Evolutionary conservation across 2,888 invertebrate genomes (phyloP), one percentile per base, ranked within the genome.

Genomic region (Chydorus sphaericus): DNA sequence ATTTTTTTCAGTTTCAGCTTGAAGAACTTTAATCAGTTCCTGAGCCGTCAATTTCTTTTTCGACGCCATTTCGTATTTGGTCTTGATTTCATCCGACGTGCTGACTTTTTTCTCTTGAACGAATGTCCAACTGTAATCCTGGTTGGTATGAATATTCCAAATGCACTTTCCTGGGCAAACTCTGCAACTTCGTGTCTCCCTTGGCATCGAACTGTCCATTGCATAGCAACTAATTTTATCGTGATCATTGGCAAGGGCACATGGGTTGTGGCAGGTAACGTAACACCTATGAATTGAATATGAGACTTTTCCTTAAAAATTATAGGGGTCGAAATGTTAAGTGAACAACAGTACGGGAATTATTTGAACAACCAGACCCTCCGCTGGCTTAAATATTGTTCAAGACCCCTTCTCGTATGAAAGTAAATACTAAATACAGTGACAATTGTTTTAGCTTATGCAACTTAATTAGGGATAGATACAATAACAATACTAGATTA

Each of bases 221-320:
- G 62, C 61, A 36, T 23, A 5, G 54, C 65, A 65, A 2, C 16
- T 2, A 8, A 5, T 7, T 50, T 65, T 65, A 10, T 60, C 55
- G 2, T 48, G 53, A 54, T 64, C 61, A 29, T 63, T 54, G 8
- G 59, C 30, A 53, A 60, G 58, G 1, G 2, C 11, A 58, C 64
- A 65, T 1, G 60, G 57, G 18, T 55, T 50, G 53, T 65, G 65
- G 33, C 65, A 65, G 1, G 65, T 65, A 14, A 48, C 44, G 53
- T 62, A 60, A 28, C 64, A 65, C 10, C 36, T 54, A 1, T 59
- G 50, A n/a, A n/a, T n/a, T n/a, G n/a, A n/a, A n/a, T n/a, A n/a
- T n/a, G n/a, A n/a, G n/a, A n/a, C n/a, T n/a, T n/a, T n/a, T n/a
- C n/a, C n/a, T n/a, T n/a, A n/a, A n/a, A n/a, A n/a, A n/a, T n/a